Conservation (phyloP, 2,888 invertebrate genomes). For the Lithophane ornitopus region DNA sequence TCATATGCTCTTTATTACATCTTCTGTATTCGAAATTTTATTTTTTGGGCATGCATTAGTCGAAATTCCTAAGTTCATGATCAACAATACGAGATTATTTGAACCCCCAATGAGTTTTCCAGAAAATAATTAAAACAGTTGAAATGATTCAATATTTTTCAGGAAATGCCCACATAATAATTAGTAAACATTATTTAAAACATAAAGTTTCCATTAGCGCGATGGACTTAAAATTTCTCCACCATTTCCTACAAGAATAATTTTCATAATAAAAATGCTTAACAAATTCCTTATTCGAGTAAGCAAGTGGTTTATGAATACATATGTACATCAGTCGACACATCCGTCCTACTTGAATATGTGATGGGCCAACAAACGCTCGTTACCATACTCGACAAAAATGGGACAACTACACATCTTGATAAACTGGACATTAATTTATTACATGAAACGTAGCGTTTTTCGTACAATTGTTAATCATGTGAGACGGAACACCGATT, state of each 20-base stretch:
- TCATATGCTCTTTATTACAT: constrained; percentile 56
- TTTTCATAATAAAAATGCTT: constrained; percentile 61
- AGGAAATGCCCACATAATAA: constrained; percentile 37
- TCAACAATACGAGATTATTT: constrained; percentile 3
- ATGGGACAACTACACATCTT: constrained; percentile 61
- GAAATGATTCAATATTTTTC: constrained; percentile 1
- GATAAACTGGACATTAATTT: constrained; percentile 64
- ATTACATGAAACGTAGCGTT: constrained; percentile 51
- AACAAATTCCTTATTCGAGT: constrained; percentile 45
- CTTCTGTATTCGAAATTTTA: constrained; percentile 49
- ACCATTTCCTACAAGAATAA: constrained; percentile 42
- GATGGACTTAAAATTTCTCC: constrained; percentile 30
- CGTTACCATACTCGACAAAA: constrained; percentile 57
- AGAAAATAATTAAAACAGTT: neutral
- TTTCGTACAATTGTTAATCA: constrained; percentile 56
- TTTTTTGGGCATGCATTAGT: constrained; percentile 3
- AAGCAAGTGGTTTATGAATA: constrained; percentile 62
- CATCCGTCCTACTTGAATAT: constrained; percentile 66
- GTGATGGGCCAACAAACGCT: constrained; percentile 59
- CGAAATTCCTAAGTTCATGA: constrained; percentile 27
- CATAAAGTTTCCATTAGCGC: constrained; percentile 16
- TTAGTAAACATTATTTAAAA: constrained; percentile 40
- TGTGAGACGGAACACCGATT: constrained; percentile 41
- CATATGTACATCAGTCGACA: constrained; percentile 54
- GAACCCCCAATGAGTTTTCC: neutral